Evolutionary conservation across 2,113 vertebrate genomes (phyloP).

Genomic region (Myodes glareolus): DNA sequence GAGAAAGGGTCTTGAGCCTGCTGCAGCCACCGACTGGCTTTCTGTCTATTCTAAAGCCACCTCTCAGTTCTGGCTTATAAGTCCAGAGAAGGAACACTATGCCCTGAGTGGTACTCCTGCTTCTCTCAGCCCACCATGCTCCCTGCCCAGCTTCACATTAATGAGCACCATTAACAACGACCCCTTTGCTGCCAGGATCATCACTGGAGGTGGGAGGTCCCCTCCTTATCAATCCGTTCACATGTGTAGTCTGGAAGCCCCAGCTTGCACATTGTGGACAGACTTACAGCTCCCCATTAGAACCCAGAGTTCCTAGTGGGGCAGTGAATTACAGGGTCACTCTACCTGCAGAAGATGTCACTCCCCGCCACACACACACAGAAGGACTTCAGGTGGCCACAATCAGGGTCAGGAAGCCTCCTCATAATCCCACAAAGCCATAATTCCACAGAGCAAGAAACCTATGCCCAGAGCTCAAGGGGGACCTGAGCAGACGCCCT

Average conservation of each 20-base stretch:
- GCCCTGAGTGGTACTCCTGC: neutral
- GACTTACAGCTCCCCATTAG: neutral
- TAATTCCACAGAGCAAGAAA: neutral
- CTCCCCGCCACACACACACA: neutral
- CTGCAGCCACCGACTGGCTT: neutral
- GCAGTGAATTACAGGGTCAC: fast-evolving
- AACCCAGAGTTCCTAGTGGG: neutral
- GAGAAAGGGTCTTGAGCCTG: neutral
- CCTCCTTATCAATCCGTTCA: neutral
- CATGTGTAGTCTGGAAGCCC: fast-evolving
- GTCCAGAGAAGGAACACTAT: neutral
- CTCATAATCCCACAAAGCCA: neutral
- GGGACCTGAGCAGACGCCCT: slow-evolving; percentile 30
- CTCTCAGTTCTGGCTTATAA: neutral
- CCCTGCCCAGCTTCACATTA: fast-evolving
- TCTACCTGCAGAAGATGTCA: neutral
- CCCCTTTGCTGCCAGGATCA: neutral
- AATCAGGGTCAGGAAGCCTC: neutral
- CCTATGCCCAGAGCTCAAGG: neutral
- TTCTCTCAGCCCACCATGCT: neutral
- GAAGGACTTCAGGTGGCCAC: neutral
- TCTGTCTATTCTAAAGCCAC: neutral
- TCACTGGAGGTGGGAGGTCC: neutral
- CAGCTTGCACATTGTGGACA: neutral
- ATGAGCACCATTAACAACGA: neutral